Conservation (phyloP, 2,113 vertebrate species). For the Oryctolagus cuniculus region mOryCun1.1 NC_091445.1:86143501-86144000, state of each 20-base stretch:
- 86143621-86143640: background rate
- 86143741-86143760: constrained; percentile 17
- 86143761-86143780: background rate
- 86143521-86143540: constrained; percentile 4
- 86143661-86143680: background rate
- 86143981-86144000: background rate
- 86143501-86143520: constrained; percentile 1
- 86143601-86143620: background rate
- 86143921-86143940: background rate
- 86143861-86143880: background rate
- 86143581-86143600: constrained; percentile 1
- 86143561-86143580: background rate
- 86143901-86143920: background rate
- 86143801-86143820: background rate
- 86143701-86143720: background rate
- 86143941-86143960: constrained; percentile 19
- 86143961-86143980: constrained; percentile 23
- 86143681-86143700: background rate
- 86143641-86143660: constrained; percentile 13
- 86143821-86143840: background rate
- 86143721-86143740: constrained; percentile 6
- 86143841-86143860: constrained; percentile 1
- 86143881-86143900: background rate
- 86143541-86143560: constrained; percentile 9
- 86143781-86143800: background rate